Evolutionary conservation across 2,888 invertebrate species (phyloP), one percentile per base, ranked within the genome.

Genomic region (Cantharis nigra): DNA sequence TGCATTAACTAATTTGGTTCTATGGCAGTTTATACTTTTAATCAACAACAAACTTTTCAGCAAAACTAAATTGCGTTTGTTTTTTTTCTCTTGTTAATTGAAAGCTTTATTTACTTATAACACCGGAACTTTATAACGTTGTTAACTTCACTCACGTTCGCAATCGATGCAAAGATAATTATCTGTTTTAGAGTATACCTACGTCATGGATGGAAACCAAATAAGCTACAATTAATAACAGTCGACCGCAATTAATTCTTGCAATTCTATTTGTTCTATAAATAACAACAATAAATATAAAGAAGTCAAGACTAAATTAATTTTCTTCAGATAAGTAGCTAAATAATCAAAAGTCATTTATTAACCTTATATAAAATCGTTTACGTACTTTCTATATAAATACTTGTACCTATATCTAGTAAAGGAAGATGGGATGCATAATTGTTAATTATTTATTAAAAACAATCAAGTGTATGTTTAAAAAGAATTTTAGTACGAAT

Each of bases 141-240:
- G 65, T 67, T 67, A 67, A 67, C 65, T 67, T 67, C 65, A 67
- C 65, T 67, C 65, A 67, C 65, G 49, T 70, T 70, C 70, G 49
- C 70, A 71, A 71, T 71, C 75, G 71, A 75, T 75, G 30, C 71
- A 18, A 28, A 71, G 76, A 76, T 76, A 49, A 64, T 76, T 69
- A 76, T 76, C 76, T 69, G 63, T n/a, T 71, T 63, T 28, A 63
- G 65, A 67, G 65, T 67, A 67, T 67, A 67, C 65, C 65, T 63
- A 70, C 73, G 73, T 74, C 67, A 74, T 62, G 70, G 67, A 33
- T 70, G 65, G 70, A 74, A 71, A 74, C 77, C 65, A 74, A 77
- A 74, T 77, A 74, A 74, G 77, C 64, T 69, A 70, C 74, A 73
- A 77, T 77, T 77, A 77, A 77, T 77, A 77, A 74, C 28, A 63